Evolutionary conservation across 1,140 invertebrate genomes (phyloP).

Genomic region (Lepidurus arcticus): DNA sequence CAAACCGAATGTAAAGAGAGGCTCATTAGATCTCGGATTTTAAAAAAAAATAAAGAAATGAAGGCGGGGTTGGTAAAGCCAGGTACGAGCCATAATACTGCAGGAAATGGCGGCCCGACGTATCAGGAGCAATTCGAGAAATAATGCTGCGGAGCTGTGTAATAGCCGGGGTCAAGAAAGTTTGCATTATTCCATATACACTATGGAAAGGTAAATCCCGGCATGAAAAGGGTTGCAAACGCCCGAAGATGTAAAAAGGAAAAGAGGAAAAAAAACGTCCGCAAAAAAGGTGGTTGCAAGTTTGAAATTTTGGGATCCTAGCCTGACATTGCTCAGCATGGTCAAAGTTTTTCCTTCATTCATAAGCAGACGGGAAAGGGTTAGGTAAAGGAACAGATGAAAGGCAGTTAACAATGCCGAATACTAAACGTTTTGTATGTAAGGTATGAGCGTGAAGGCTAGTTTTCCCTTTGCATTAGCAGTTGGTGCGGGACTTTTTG

Average conservation of each 20-base stretch:
- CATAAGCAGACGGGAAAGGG: slow-evolving; percentile 14
- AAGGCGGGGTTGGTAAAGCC: neutral
- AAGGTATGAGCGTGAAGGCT: slow-evolving; percentile 21
- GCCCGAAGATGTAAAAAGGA: neutral
- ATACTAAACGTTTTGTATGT: neutral
- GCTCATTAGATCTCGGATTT: neutral
- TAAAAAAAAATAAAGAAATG: neutral
- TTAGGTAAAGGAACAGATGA: slow-evolving; percentile 7
- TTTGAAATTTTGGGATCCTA: neutral
- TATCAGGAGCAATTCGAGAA: neutral
- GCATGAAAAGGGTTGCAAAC: too few species aligned
- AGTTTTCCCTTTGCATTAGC: slow-evolving; percentile 19
- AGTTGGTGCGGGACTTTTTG: slow-evolving; percentile 21
- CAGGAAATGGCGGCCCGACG: neutral
- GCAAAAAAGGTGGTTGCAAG: neutral
- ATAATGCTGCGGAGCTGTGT: neutral
- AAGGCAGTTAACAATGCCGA: slow-evolving; percentile 18
- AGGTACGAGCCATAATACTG: neutral
- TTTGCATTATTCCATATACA: too few species aligned
- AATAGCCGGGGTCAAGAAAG: too few species aligned
- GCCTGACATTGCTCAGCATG: neutral
- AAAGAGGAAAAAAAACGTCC: neutral
- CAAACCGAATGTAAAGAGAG: neutral
- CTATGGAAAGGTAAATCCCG: too few species aligned
- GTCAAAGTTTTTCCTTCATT: slow-evolving; percentile 3